phyloP scores from a whole-genome alignment of 2,797 vertebrate genomes.

The Sibirionetta formosa region DNA sequence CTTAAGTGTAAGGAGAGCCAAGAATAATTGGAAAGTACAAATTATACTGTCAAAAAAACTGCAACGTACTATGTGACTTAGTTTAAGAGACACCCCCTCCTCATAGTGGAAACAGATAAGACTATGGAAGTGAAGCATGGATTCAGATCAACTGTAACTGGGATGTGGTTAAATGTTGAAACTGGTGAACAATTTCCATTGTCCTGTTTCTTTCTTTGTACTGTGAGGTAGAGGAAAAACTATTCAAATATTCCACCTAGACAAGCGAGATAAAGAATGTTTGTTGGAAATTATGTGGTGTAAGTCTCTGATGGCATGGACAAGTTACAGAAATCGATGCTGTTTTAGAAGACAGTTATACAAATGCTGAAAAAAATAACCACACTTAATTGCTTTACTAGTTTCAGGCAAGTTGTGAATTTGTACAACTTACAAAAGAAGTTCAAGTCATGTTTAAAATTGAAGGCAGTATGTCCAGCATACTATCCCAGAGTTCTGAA shows the following conservation, averaged over 20 bases:
- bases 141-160: background rate
- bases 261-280: background rate
- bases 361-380: background rate
- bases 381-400: background rate
- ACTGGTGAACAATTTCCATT: rapidly evolving
- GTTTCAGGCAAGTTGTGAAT: background rate
- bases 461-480: background rate
- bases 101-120: background rate
- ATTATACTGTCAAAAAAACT: background rate
- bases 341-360: background rate
- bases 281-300: background rate
- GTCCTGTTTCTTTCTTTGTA: background rate
- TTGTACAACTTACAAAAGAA: background rate
- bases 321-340: background rate
- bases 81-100: background rate
- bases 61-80: background rate
- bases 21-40: background rate
- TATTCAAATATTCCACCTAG: background rate
- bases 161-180: too few relatives aligned
- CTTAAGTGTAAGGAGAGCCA: background rate
- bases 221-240: background rate
- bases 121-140: background rate
- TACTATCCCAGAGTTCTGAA: background rate
- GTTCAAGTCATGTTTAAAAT: background rate
- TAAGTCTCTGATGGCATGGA: background rate